These are phyloP conservation scores for Heliothis virescens DNA, from an alignment of 1,140 invertebrate species.

Conservation along the genomic window DNA sequence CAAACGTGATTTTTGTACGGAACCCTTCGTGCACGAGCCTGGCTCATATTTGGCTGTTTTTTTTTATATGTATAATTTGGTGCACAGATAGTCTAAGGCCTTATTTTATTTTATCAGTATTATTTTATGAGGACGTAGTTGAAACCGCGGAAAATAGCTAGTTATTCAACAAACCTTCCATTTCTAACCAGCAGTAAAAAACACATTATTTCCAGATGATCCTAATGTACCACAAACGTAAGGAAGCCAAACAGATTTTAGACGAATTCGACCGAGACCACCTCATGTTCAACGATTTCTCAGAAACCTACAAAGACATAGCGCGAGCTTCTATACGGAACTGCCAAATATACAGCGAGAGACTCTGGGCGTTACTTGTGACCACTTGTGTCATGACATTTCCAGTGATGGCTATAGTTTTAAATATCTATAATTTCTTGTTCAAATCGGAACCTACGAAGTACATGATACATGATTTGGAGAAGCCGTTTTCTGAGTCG, in stretches of 20 bases:
- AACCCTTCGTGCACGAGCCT: no score
- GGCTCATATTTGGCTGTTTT: no score
- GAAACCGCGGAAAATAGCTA: neutral
- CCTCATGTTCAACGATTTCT: constrained; percentile 50
- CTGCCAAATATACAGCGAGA: constrained; percentile 57
- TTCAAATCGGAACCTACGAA: constrained; percentile 55
- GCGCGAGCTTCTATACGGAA: constrained; percentile 51
- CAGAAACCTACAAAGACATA: constrained; percentile 46
- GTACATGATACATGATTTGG: constrained; percentile 69
- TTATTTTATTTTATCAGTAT: no score
- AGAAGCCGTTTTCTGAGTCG: constrained; percentile 52
- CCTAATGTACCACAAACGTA: constrained; percentile 56
- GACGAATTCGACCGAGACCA: constrained; percentile 62
- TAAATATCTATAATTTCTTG: constrained; percentile 56
- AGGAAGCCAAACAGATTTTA: constrained; percentile 53
- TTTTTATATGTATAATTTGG: no score
- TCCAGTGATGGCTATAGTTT: constrained; percentile 56
- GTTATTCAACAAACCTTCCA: no score
- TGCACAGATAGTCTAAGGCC: no score
- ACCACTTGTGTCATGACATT: constrained; percentile 55
- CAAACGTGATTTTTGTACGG: no score
- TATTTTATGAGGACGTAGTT: neutral
- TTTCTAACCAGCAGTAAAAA: neutral
- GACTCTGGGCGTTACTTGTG: constrained; percentile 55
- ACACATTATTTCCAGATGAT: constrained; percentile 54